Evolutionary conservation across 2,113 vertebrate genomes (phyloP).

Genomic region (Clarias batrachus): DNA sequence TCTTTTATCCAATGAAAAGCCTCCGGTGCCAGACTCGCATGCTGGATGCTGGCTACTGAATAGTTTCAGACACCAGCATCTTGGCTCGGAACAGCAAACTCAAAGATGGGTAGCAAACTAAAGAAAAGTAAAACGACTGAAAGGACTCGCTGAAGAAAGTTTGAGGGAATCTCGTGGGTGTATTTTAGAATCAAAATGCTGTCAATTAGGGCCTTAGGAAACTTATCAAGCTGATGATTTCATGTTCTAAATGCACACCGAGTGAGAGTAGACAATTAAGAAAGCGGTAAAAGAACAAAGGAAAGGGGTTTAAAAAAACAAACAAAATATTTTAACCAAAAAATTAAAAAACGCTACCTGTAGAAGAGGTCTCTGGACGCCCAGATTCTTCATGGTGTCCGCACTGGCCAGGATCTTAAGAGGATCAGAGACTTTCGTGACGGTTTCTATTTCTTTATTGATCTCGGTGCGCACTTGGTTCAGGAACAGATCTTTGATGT

Average conservation of each 20-base stretch:
- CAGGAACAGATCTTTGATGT: conserved; percentile 97
- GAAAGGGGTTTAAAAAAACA: background rate
- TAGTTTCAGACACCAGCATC: background rate
- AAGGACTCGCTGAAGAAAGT: background rate
- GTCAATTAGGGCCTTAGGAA: background rate
- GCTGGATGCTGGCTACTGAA: conserved; percentile 14
- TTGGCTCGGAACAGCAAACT: background rate
- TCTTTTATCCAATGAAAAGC: conserved; percentile 14
- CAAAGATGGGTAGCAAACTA: background rate
- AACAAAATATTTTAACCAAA: background rate
- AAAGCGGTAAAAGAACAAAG: background rate
- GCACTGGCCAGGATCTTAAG: conserved; percentile 90
- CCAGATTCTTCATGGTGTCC: conserved; percentile 93
- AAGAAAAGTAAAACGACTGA: background rate
- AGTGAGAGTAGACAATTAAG: background rate
- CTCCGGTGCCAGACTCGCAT: conserved; percentile 4
- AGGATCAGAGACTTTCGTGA: conserved; percentile 90
- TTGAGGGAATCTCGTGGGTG: background rate
- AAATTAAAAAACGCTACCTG: conserved; percentile 79
- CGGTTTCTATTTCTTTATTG: conserved; percentile 93
- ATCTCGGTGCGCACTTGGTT: conserved; percentile 92
- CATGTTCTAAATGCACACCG: background rate
- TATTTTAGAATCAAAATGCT: background rate
- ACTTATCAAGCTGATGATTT: background rate
- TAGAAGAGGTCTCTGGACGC: conserved; percentile 89